Base-by-base conservation (phyloP, 2,113 vertebrate genomes). In the Lophura nycthemera region DNA sequence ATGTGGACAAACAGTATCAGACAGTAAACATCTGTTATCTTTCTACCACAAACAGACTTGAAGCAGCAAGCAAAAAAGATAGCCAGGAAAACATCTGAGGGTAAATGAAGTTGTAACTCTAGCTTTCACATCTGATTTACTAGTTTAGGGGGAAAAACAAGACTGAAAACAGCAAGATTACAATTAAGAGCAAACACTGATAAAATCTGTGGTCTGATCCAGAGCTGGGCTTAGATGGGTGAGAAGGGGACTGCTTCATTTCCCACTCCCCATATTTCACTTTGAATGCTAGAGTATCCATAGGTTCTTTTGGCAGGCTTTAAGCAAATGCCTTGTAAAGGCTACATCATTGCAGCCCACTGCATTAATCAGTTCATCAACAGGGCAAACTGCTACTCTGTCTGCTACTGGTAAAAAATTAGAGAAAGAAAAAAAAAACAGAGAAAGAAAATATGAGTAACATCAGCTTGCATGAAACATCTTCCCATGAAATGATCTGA, bases 11-110 rank as follows among this genome's bases (percentile, higher is more conserved):
- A 67, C 6, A 36, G 12, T 24, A 90, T 56, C 66, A 78, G 57
- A 29, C 52, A 74, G 40, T 64, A 80, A 90, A 83, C 42, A 32
- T 50, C 38, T 93, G 57, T 42, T 90, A 74, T 43, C 73, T 71
- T 90, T 43, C 82, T 82, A 60, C 32, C 73, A 82, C 56, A 78
- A 72, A 83, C 1, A 64, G 61, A 36, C 24, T 81, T n/a, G 42
- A 77, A 86, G 71, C 67, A 67, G 40, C 27, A 36, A 40, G 4
- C 45, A 73, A 40, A 83, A 91, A 70, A 72, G 17, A 57, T 24
- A 21, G 25, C 36, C n/a, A 71, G 80, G 30, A 74, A 15, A 63
- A 13, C 14, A 76, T 56, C 3, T 67, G 38, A 30, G 47, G 42
- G 9, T 22, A 91, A 63, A 91, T 50, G 57, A 89, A 94, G 32